Evolutionary conservation across 1,140 invertebrate species (phyloP), one percentile per base, ranked within the genome.

Genomic region (Ceratitis capitata): DNA sequence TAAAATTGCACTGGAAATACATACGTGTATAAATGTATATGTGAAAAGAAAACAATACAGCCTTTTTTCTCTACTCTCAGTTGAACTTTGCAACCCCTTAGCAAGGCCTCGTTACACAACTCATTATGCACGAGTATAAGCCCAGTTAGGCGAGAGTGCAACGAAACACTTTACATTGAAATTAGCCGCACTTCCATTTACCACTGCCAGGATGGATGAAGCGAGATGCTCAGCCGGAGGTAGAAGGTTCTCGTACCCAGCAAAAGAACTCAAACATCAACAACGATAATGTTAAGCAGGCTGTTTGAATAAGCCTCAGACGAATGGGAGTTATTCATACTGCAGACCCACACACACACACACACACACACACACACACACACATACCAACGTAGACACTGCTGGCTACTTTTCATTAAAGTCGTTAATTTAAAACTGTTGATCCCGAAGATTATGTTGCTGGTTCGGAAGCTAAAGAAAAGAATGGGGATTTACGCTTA

Each of bases 81-180:
- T 42, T 78, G 39, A 78, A 45, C 69, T 78, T 35, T 78, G 19
- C 69, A 78, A 78, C 69, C 69, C 69, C n/a, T 78, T 78, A n/a
- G n/a, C 61, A 69, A 10, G n/a, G 61, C 32, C 7, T 7, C 32
- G 10, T 35, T 69, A 69, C 16, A 16, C 32, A 35, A 19, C 61
- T 69, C 39, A n/a, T 14, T 14, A 23, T 42, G 32, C 14, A 16
- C 69, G 23, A n/a, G n/a, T n/a, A n/a, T n/a, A n/a, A n/a, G n/a
- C n/a, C n/a, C 42, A 78, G 4, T 78, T n/a, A 45, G 19, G 14
- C 14, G 69, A 23, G 64, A 45, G 69, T 78, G 69, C 69, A 78
- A 78, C 69, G 39, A 35, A 78, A 78, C 69, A 45, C 69, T 78
- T 78, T 78, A 45, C 32, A 78, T 78, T 78, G 16, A 78, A 78